A percentile compares a stretch with the other conserved stretches of the same genome.
These are phyloP conservation scores for Spizella passerina DNA, from an alignment of 2,797 vertebrate species.

Conservation along the genomic window DNA sequence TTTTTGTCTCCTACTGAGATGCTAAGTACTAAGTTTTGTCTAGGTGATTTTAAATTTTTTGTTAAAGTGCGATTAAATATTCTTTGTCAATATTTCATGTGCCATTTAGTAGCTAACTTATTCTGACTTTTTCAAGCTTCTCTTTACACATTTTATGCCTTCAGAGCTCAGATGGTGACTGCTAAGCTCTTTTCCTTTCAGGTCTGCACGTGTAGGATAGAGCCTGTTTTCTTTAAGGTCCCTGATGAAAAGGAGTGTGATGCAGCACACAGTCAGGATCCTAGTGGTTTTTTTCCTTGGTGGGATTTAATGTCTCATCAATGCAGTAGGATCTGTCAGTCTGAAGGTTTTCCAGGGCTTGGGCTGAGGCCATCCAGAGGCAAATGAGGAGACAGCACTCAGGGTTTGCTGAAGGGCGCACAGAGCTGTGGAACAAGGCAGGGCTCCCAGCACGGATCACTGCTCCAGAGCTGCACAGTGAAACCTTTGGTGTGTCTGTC, in stretches of 20 bases:
- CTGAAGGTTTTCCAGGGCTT: background rate
- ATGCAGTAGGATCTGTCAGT: background rate
- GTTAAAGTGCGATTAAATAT: background rate
- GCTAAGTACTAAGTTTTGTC: background rate
- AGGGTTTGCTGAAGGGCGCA: background rate
- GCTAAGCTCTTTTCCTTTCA: background rate
- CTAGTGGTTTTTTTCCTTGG: background rate
- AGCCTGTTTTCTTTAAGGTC: background rate
- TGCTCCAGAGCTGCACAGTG: background rate
- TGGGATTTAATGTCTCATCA: background rate
- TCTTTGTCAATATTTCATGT: background rate
- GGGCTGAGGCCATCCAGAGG: background rate
- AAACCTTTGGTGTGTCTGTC: background rate
- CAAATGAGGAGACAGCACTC: accelerated
- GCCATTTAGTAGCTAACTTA: background rate
- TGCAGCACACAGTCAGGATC: background rate
- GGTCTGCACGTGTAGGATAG: background rate
- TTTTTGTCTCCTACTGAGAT: background rate
- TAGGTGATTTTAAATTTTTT: background rate
- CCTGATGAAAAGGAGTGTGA: background rate
- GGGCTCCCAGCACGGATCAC: background rate
- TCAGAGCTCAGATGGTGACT: background rate
- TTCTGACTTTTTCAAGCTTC: background rate
- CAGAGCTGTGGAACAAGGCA: background rate
- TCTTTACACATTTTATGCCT: background rate